Percentiles rank a stretch among this genome's conserved stretches.
Conservation (phyloP, 1,140 invertebrate genomes). For the Vollenhovia emeryi region DNA sequence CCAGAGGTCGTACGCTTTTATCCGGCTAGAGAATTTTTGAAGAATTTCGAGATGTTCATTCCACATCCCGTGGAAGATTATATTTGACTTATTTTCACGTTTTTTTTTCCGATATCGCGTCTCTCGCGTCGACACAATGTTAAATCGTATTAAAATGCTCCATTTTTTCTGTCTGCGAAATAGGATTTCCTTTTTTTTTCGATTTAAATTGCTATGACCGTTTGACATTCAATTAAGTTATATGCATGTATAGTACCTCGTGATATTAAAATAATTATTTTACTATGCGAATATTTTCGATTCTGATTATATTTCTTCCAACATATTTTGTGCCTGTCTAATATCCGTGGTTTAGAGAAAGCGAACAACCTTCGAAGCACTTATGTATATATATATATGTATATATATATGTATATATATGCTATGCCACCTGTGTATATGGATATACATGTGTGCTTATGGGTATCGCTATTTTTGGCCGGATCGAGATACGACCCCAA, state of each 20-base stretch:
- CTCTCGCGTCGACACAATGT: background rate
- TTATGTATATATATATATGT: background rate
- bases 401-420: background rate
- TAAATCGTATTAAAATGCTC: background rate
- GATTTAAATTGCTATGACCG: background rate
- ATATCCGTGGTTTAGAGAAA: constrained; percentile 1
- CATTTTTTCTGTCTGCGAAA: background rate
- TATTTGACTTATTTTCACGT: background rate
- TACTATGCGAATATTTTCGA: background rate
- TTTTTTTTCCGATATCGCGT: background rate
- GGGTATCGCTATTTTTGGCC: constrained; percentile 63
- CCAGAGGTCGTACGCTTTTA: constrained; percentile 15
- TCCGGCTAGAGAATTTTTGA: background rate
- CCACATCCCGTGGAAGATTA: background rate
- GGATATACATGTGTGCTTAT: constrained; percentile 4
- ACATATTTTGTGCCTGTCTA: background rate
- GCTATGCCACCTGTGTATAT: background rate
- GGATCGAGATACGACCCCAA: constrained; percentile 56
- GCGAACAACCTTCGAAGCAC: background rate
- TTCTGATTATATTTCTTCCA: background rate
- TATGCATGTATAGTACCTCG: background rate
- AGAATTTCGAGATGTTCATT: constrained; percentile 16
- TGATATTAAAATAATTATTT: background rate
- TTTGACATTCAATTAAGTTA: background rate
- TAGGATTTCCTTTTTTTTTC: background rate